These are phyloP conservation scores for Chiridota heheva DNA, from an alignment of 35 echinoderm and acorn worm species.

Conservation along the genomic window DNA sequence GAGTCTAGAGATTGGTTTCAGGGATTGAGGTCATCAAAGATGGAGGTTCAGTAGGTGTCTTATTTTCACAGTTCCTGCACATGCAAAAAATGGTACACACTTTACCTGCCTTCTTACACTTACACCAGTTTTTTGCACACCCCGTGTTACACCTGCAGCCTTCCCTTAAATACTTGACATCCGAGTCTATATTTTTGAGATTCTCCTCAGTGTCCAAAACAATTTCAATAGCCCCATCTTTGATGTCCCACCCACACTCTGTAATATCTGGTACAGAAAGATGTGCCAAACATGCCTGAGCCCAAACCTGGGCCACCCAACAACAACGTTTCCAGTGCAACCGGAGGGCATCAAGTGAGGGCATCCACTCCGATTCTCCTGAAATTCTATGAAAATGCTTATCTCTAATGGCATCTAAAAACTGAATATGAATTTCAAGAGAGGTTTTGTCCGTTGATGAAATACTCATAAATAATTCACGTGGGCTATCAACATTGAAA, in stretches of 20 bases:
- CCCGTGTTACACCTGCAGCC: slow-evolving; percentile 44
- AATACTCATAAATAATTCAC: not conserved
- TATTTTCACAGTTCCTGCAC: slow-evolving; percentile 45
- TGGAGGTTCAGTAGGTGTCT: no score
- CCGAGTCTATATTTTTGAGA: slow-evolving; percentile 29
- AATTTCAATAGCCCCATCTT: slow-evolving; percentile 27
- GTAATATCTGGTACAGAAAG: slow-evolving; percentile 17
- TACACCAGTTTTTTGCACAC: slow-evolving; percentile 39
- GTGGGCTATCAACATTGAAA: not conserved
- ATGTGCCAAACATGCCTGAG: slow-evolving; percentile 1
- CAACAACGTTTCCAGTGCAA: slow-evolving; percentile 32
- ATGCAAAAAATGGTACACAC: slow-evolving; percentile 24
- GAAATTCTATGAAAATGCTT: slow-evolving; percentile 39
- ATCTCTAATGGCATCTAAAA: slow-evolving; percentile 32
- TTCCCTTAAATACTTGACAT: slow-evolving; percentile 12
- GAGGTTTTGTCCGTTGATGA: no score
- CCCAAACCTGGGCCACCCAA: slow-evolving; percentile 55
- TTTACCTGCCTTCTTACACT: slow-evolving; percentile 27
- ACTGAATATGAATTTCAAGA: not conserved
- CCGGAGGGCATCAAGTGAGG: slow-evolving; percentile 9
- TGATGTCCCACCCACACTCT: slow-evolving; percentile 28
- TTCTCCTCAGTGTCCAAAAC: slow-evolving; percentile 67
- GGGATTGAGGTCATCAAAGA: no score
- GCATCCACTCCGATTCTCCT: slow-evolving; percentile 18
- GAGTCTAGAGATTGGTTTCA: no score